phyloP scores from a whole-genome alignment of 2,113 vertebrate genomes.

The Neolamprologus cancellatus region DNA sequence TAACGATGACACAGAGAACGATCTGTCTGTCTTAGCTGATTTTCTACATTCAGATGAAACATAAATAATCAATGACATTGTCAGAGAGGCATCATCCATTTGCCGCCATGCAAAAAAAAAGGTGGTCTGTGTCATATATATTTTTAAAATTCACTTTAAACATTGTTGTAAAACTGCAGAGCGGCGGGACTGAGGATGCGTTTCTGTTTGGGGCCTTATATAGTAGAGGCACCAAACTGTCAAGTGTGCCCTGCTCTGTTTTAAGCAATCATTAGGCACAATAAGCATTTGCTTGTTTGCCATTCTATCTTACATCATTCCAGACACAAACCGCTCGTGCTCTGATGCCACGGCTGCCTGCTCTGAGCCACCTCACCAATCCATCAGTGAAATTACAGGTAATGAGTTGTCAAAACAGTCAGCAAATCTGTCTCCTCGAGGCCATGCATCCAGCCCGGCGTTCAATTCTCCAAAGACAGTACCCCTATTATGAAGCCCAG shows the following conservation, averaged over 20 bases:
- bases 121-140: neutral
- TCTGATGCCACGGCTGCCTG: conserved; percentile 43
- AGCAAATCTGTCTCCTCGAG: conserved; percentile 53
- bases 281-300: conserved; percentile 58
- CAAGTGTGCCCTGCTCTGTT: conserved; percentile 30
- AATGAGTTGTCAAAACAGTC: conserved; percentile 75
- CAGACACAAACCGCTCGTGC: conserved; percentile 39
- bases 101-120: neutral
- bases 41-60: neutral
- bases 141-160: neutral
- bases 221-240: conserved; percentile 47
- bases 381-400: conserved; percentile 76
- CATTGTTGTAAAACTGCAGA: conserved; percentile 8
- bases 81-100: neutral
- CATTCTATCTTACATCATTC: conserved; percentile 61
- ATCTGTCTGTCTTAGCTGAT: neutral
- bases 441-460: conserved; percentile 25
- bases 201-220: conserved; percentile 11
- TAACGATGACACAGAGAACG: neutral
- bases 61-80: neutral
- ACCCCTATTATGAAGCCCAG: conserved; percentile 22
- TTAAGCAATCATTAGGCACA: conserved; percentile 65
- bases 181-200: conserved; percentile 18
- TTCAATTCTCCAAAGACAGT: conserved; percentile 33
- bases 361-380: conserved; percentile 55